Percentiles rank a stretch among this genome's conserved stretches.
Conservation (phyloP, 2,888 invertebrate genomes). For the Platycheirus albimanus region DNA sequence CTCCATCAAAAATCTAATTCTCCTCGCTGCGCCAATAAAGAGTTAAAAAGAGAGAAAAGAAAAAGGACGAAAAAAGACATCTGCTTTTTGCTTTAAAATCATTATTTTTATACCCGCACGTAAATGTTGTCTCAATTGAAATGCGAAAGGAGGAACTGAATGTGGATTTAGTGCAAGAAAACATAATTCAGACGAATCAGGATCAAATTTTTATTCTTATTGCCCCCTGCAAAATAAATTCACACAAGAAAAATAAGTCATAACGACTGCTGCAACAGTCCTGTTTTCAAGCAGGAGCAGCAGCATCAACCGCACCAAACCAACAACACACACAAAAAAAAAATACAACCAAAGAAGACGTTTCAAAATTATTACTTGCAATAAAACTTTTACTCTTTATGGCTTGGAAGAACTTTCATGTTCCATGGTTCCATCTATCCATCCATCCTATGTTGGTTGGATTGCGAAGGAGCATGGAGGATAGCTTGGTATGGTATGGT, state of each 20-base stretch:
- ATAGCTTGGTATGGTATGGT: too few species aligned
- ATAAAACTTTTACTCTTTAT: constrained; percentile 53
- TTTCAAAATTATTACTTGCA: constrained; percentile 41
- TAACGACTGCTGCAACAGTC: constrained; percentile 58
- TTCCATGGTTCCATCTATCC: too few species aligned
- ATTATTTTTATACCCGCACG: constrained; percentile 23
- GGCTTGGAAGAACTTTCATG: too few species aligned
- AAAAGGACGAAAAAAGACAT: constrained; percentile 12
- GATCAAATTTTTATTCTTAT: constrained; percentile 62
- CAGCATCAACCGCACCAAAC: too few species aligned
- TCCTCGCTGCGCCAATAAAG: too few species aligned
- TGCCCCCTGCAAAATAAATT: constrained; percentile 61
- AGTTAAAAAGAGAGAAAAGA: too few species aligned
- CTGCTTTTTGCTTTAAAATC: constrained; percentile 7
- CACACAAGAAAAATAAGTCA: constrained; percentile 58
- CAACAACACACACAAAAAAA: constrained; percentile 3
- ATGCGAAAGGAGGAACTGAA: constrained; percentile 18
- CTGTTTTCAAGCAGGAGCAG: constrained; percentile 16
- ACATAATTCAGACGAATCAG: constrained; percentile 45
- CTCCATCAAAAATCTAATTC: too few species aligned
- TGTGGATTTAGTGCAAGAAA: not conserved
- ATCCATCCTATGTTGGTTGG: not conserved
- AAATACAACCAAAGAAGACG: constrained; percentile 27
- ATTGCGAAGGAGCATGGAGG: not conserved
- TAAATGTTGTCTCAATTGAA: constrained; percentile 63